These are phyloP conservation scores for Bombus ignitus DNA, from an alignment of 1,140 invertebrate genomes.

Conservation along the genomic window DNA sequence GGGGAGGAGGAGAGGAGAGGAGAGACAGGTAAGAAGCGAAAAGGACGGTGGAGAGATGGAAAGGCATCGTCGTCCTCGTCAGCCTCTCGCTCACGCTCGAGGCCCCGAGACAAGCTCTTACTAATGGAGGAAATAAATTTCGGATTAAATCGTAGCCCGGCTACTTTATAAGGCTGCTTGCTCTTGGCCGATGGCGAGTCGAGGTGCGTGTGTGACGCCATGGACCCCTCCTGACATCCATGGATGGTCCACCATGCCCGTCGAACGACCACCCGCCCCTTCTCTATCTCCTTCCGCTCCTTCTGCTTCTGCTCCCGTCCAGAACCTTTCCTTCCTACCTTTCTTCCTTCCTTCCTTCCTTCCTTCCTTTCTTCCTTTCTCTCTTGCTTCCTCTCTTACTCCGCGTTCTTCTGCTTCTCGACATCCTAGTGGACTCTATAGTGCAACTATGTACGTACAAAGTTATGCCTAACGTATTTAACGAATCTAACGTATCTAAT, in stretches of 20 bases:
- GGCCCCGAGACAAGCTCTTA: slow-evolving; percentile 81
- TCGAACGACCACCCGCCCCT: slow-evolving; percentile 53
- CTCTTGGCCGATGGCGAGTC: slow-evolving; percentile 60
- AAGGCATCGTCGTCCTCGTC: slow-evolving; percentile 74
- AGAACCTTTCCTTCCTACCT: background rate
- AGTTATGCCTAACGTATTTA: too few species aligned
- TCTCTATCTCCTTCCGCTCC: slow-evolving; percentile 34
- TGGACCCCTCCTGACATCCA: slow-evolving; percentile 68
- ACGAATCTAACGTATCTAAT: too few species aligned
- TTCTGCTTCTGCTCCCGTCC: background rate
- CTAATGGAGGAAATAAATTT: slow-evolving; percentile 84
- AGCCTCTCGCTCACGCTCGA: slow-evolving; percentile 80
- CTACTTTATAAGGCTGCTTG: slow-evolving; percentile 81
- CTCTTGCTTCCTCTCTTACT: background rate
- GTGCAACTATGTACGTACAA: too few species aligned
- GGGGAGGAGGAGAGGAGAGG: slow-evolving; percentile 38
- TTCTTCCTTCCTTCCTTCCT: slow-evolving; percentile 1
- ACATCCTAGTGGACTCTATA: too few species aligned
- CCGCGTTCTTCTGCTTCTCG: background rate
- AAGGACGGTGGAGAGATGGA: slow-evolving; percentile 46
- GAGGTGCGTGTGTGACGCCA: slow-evolving; percentile 72
- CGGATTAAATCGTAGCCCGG: slow-evolving; percentile 82
- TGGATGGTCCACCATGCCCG: slow-evolving; percentile 66
- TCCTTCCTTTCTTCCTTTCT: background rate
- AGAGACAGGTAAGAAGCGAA: slow-evolving; percentile 54